Evolutionary conservation across 2,888 invertebrate genomes (phyloP).

Genomic region (Stramonita haemastoma): DNA sequence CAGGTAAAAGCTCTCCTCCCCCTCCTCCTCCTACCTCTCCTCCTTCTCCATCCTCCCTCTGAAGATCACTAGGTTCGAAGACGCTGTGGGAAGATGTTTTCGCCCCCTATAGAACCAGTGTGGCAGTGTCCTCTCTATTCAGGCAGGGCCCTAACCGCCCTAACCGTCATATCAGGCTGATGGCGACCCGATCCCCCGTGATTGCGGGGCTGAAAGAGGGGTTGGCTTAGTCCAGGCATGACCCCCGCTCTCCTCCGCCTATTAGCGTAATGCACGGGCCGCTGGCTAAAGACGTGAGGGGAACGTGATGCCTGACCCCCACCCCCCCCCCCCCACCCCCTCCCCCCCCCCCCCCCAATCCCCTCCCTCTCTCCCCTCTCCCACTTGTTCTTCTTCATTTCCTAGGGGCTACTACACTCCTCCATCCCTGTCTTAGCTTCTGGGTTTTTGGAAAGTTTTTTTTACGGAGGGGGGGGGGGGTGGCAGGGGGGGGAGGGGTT

Average conservation of each 20-base stretch:
- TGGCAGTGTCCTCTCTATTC: conserved; percentile 25
- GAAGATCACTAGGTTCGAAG: background rate
- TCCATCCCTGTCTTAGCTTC: background rate
- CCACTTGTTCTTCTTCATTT: background rate
- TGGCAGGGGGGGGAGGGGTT: too few species aligned
- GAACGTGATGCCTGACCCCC: conserved; percentile 34
- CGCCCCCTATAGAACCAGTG: background rate
- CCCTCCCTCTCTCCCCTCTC: background rate
- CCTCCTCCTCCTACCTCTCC: background rate
- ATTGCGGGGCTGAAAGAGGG: conserved; percentile 32
- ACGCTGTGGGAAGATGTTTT: conserved; percentile 20
- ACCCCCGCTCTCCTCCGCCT: conserved; percentile 15
- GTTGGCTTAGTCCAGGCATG: conserved; percentile 38
- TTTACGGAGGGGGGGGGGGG: too few species aligned
- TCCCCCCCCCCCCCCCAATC: background rate
- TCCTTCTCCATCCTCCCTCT: background rate
- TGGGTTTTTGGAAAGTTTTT: background rate
- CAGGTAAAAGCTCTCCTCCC: conserved; percentile 33
- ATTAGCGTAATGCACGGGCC: conserved; percentile 37
- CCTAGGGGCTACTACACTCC: background rate
- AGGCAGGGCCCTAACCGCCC: background rate
- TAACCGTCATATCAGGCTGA: conserved; percentile 31
- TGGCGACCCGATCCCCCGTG: conserved; percentile 21
- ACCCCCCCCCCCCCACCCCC: background rate
- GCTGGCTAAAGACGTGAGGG: conserved; percentile 27